Evolutionary conservation across 2,797 vertebrate species (phyloP).

Genomic region (Sebastes trivittatus): DNA sequence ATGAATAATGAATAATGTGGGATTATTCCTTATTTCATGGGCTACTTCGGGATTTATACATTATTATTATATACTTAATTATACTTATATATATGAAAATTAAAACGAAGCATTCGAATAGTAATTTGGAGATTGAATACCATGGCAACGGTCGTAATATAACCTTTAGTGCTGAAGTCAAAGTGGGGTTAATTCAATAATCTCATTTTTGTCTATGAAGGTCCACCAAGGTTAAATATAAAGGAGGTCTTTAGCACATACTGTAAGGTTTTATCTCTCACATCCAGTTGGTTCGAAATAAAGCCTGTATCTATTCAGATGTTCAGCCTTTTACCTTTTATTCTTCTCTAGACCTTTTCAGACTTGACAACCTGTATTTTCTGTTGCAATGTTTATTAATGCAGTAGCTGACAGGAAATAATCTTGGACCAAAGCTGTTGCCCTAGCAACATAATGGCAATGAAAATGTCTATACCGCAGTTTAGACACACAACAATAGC

Average conservation of each 20-base stretch:
- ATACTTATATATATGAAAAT: background rate
- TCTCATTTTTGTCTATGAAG: background rate
- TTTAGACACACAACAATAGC: background rate
- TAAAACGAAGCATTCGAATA: fast-evolving
- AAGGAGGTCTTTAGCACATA: background rate
- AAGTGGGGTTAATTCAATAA: background rate
- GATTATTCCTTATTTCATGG: no score
- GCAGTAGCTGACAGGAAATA: no score
- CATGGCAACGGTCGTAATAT: background rate
- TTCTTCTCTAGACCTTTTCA: background rate
- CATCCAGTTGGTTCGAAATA: background rate
- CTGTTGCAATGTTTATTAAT: background rate
- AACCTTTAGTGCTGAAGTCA: background rate
- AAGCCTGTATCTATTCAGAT: background rate
- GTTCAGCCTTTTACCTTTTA: background rate
- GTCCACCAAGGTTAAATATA: background rate
- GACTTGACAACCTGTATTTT: no score
- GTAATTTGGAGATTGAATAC: background rate
- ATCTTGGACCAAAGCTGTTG: no score
- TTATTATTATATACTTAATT: background rate
- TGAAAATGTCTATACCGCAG: background rate
- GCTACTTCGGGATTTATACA: no score
- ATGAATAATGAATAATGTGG: no score
- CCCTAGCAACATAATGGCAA: no score
- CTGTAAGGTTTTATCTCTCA: background rate